phyloP scores from a whole-genome alignment of 2,797 vertebrate genomes.

The Rachycentron canadum region DNA sequence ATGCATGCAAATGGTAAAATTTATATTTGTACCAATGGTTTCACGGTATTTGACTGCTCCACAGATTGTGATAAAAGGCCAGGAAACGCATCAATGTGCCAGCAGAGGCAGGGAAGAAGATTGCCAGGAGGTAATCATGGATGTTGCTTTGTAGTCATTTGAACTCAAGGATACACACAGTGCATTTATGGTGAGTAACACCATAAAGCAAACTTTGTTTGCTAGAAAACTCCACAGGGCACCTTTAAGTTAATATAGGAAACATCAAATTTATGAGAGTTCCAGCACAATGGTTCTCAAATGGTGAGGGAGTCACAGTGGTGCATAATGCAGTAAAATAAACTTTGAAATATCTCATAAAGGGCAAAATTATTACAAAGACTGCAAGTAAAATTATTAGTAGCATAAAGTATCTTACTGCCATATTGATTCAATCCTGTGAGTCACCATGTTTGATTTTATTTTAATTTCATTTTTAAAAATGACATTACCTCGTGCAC shows the following conservation, averaged over 20 bases:
- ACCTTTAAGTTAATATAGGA: conserved; percentile 22
- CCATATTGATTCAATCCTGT: conserved; percentile 1
- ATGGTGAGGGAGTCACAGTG: conserved; percentile 1
- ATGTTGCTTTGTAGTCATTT: neutral
- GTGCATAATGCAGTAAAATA: conserved; percentile 9
- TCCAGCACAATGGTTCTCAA: conserved; percentile 41
- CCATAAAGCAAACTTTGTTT: conserved; percentile 24
- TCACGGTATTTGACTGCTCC: neutral
- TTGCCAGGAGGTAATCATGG: neutral
- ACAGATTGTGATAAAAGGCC: neutral
- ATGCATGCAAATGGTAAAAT: neutral
- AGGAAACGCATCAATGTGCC: neutral
- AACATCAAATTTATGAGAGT: conserved; percentile 5
- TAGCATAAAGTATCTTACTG: neutral
- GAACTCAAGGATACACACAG: neutral
- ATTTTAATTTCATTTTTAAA: neutral
- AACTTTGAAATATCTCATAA: conserved; percentile 5
- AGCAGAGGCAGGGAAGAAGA: neutral
- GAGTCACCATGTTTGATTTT: neutral
- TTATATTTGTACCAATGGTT: neutral
- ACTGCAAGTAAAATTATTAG: neutral
- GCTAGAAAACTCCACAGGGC: conserved; percentile 18
- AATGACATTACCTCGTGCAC: conserved; percentile 8
- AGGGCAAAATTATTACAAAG: conserved; percentile 6
- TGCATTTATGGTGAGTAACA: neutral